Conservation (phyloP, 2,797 vertebrate genomes). For the Psittacula echo region DNA sequence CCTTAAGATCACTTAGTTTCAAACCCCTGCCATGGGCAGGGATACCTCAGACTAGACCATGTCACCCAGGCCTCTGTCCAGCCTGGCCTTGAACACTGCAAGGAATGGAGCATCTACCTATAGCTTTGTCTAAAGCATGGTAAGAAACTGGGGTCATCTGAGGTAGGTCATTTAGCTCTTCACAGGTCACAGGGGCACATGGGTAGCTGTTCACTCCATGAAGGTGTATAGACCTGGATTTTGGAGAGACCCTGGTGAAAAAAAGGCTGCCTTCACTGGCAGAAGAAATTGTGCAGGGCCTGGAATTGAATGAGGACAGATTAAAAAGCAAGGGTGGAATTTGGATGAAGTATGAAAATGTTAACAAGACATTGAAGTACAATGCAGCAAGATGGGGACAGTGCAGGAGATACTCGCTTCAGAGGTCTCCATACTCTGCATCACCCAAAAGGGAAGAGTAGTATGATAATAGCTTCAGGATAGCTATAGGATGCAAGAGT, state of each 20-base stretch:
- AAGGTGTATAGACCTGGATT: accelerated
- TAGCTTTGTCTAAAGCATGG: accelerated
- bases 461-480: neutral
- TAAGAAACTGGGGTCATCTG: neutral
- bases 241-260: neutral
- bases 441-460: neutral
- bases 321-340: neutral
- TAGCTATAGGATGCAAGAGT: accelerated
- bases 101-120: neutral
- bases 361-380: neutral
- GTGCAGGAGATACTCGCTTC: accelerated
- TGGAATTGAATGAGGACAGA: neutral
- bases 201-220: neutral
- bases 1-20: neutral
- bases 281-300: neutral
- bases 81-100: neutral
- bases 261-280: neutral
- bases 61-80: neutral
- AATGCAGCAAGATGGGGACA: neutral
- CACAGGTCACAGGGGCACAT: accelerated
- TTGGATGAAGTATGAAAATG: neutral
- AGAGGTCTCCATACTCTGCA: neutral
- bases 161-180: neutral
- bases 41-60: neutral
- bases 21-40: neutral